These are phyloP conservation scores for Ptilodon capucinus DNA, from an alignment of 2,888 invertebrate genomes.

Conservation along the genomic window DNA sequence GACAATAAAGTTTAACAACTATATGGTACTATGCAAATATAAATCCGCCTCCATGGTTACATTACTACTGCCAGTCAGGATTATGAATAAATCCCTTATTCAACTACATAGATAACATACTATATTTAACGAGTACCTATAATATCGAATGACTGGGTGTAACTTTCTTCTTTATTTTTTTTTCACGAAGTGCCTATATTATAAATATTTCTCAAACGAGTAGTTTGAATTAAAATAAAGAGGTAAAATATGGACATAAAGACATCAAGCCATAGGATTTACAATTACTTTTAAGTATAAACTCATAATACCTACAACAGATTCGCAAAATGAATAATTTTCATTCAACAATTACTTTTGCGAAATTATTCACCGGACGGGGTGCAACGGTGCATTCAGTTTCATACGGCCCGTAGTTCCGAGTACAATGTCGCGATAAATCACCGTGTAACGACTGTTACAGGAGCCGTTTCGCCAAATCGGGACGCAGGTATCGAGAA, in stretches of 20 bases:
- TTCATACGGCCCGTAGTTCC: conserved; percentile 48
- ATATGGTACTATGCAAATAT: not conserved
- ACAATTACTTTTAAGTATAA: too few species aligned
- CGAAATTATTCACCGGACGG: conserved; percentile 6
- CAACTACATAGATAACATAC: conserved; percentile 1
- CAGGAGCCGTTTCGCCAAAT: conserved; percentile 67
- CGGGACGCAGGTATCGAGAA: conserved; percentile 56
- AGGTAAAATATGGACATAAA: too few species aligned
- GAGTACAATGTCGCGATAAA: conserved; percentile 65
- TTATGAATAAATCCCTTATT: conserved; percentile 20
- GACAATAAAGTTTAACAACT: conserved; percentile 20
- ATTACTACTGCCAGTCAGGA: conserved; percentile 22
- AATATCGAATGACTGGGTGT: not conserved
- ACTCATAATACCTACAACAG: not conserved
- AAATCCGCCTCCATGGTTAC: not conserved
- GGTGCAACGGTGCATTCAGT: conserved; percentile 56
- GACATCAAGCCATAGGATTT: too few species aligned
- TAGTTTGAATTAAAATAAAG: too few species aligned
- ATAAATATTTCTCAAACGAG: too few species aligned
- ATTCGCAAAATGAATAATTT: not conserved
- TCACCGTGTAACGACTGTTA: conserved; percentile 53
- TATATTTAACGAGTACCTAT: not conserved
- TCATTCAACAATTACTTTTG: not conserved
- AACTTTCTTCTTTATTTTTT: not conserved
- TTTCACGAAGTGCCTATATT: too few species aligned